phyloP scores from a whole-genome alignment of 2,888 invertebrate genomes.

The Chromoteleia sp. region DNA sequence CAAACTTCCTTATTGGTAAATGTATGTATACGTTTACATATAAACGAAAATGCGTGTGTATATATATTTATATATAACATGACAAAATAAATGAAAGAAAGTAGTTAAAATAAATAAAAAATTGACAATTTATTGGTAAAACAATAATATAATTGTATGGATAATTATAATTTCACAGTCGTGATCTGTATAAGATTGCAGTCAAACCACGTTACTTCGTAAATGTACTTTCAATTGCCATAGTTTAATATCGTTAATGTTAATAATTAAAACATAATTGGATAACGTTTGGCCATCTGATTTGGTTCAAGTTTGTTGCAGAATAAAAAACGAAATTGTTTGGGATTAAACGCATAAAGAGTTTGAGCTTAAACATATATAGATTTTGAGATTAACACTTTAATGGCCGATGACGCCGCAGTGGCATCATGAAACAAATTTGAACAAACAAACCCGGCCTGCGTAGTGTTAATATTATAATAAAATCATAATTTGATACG shows the following conservation, averaged over 20 bases:
- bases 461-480: no score
- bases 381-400: no score
- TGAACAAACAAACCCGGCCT: no score
- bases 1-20: conserved; percentile 37
- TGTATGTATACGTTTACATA: conserved; percentile 62
- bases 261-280: conserved; percentile 38
- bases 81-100: no score
- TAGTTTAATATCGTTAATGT: conserved; percentile 35
- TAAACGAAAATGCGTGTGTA: conserved; percentile 68
- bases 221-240: conserved; percentile 54
- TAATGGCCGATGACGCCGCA: no score
- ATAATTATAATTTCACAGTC: conserved; percentile 34
- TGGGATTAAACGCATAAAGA: no score
- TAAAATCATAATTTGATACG: no score
- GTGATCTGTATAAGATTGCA: conserved; percentile 73
- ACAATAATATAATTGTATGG: no score
- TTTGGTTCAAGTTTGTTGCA: conserved; percentile 43
- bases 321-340: conserved; percentile 29
- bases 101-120: no score
- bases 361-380: no score
- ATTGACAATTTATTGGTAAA: no score
- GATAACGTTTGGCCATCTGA: conserved; percentile 41
- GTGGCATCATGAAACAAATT: no score
- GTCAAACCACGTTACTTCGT: conserved; percentile 77
- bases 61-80: conserved; percentile 25